A percentile compares a stretch with the other conserved stretches of the same genome.
phyloP scores from a whole-genome alignment of 2,797 vertebrate species.

The Microhierax caerulescens region DNA sequence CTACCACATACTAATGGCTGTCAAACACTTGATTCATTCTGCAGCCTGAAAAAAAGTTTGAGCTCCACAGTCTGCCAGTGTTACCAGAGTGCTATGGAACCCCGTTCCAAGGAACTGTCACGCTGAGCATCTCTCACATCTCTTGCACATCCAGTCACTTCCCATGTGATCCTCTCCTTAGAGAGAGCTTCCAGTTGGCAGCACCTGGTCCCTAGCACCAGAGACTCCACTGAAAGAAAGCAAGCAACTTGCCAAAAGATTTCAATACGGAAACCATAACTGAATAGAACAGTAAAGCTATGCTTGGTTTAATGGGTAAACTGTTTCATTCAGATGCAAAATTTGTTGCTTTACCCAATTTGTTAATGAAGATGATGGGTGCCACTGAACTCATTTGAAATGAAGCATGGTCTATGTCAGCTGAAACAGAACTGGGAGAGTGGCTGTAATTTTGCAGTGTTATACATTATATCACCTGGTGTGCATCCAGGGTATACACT shows the following conservation, averaged over 20 bases:
- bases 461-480: fast-evolving
- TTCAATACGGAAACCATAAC: not conserved
- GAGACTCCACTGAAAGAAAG: not conserved
- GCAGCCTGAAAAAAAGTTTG: not conserved
- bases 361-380: not conserved
- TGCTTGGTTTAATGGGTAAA: not conserved
- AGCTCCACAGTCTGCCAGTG: not conserved
- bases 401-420: not conserved
- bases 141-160: not conserved
- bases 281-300: not conserved
- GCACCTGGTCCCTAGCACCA: not conserved
- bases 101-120: not conserved
- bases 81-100: not conserved
- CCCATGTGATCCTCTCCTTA: not conserved
- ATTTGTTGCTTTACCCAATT: not conserved
- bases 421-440: not conserved
- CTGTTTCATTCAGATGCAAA: not conserved
- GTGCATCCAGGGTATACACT: too few species aligned
- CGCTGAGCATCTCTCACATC: not conserved
- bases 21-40: slow-evolving; percentile 27
- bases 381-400: not conserved
- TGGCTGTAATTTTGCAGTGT: not conserved
- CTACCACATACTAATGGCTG: not conserved
- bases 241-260: not conserved
- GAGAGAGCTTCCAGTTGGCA: not conserved